phyloP scores from a whole-genome alignment of 2,888 invertebrate genomes.

The Epirrhoe tristata region DNA sequence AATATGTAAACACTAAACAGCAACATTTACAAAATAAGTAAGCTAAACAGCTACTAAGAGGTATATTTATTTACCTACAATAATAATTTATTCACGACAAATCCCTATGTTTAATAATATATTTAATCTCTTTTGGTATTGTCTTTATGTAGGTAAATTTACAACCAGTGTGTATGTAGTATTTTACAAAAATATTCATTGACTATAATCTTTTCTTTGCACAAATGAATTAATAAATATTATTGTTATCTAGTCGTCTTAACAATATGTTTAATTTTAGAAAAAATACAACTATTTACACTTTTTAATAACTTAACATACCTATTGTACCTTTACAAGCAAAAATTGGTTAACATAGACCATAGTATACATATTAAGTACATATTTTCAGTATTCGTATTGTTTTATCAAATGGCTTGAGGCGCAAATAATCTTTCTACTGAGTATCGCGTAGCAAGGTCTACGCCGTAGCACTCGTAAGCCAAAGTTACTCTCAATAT shows the following conservation, averaged over 20 bases:
- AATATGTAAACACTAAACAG: constrained; percentile 20
- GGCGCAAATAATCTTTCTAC: background rate
- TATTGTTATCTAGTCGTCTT: constrained; percentile 3
- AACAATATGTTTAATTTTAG: constrained; percentile 16
- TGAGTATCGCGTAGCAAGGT: constrained; percentile 10
- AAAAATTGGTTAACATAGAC: constrained; percentile 1
- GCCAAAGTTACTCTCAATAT: background rate
- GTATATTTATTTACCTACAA: constrained; percentile 16
- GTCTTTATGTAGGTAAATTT: constrained; percentile 23
- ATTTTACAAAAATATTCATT: constrained; percentile 18
- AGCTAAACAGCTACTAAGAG: constrained; percentile 20
- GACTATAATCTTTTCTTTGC: constrained; percentile 1
- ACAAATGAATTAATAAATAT: constrained; percentile 9
- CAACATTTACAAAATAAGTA: constrained; percentile 27
- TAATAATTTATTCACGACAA: constrained; percentile 6
- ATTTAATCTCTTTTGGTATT: constrained; percentile 29
- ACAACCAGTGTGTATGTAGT: constrained; percentile 6
- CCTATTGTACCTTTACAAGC: constrained; percentile 7
- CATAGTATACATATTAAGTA: constrained; percentile 4
- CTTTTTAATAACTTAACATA: constrained; percentile 12
- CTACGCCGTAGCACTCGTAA: constrained; percentile 23
- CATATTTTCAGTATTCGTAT: constrained; percentile 16
- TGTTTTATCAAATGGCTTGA: constrained; percentile 1
- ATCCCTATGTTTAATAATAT: constrained; percentile 4
- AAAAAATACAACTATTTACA: constrained; percentile 40